Evolutionary conservation across 2,113 vertebrate species (phyloP).

Genomic region (Otolemur garnettii): DNA sequence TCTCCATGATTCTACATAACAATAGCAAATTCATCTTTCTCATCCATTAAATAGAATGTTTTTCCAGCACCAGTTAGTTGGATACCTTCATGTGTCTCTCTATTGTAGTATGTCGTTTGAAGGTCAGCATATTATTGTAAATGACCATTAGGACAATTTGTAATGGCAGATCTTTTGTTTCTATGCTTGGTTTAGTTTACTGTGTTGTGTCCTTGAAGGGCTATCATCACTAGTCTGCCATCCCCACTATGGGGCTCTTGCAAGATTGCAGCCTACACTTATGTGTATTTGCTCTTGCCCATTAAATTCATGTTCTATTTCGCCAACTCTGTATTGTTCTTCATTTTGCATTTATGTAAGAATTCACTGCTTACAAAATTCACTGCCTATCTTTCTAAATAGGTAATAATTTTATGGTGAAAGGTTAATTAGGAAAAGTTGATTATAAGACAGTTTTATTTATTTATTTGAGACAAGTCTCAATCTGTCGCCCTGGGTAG

Average conservation of each 20-base stretch:
- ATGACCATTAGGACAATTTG: conserved; percentile 29
- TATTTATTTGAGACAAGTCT: too few relatives aligned
- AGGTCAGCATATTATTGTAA: conserved; percentile 18
- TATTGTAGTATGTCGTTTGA: conserved; percentile 12
- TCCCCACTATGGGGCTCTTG: background rate
- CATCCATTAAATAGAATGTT: conserved; percentile 43
- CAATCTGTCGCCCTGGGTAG: too few relatives aligned
- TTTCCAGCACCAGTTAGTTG: conserved; percentile 23
- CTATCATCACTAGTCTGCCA: conserved; percentile 2
- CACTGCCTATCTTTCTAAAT: conserved; percentile 10
- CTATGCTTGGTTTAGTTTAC: conserved; percentile 60
- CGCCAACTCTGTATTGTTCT: conserved; percentile 31
- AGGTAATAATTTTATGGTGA: background rate
- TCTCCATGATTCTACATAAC: background rate
- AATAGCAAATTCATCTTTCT: conserved; percentile 44
- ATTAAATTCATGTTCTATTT: conserved; percentile 32
- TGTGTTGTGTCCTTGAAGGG: conserved; percentile 35
- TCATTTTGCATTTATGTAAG: conserved; percentile 58
- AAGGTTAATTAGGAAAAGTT: conserved; percentile 45
- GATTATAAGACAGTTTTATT: background rate
- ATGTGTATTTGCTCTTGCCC: conserved; percentile 25
- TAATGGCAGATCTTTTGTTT: conserved; percentile 46
- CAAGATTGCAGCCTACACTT: conserved; percentile 16
- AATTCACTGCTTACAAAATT: conserved; percentile 20
- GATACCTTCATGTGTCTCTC: background rate